Conservation (phyloP, 2,888 invertebrate species). For the Nemapogon koenigi region DNA sequence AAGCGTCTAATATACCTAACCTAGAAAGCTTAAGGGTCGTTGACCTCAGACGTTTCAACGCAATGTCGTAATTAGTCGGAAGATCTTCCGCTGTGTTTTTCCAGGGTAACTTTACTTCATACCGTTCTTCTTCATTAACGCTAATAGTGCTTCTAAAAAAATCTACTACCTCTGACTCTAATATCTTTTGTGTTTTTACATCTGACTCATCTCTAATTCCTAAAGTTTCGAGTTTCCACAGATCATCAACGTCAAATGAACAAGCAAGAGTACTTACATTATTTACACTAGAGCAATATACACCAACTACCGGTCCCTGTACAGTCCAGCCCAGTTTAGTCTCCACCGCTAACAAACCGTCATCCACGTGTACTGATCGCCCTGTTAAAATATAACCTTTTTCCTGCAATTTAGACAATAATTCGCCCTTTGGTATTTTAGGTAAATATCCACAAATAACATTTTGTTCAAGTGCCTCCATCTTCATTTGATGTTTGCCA, state of each 20-base stretch:
- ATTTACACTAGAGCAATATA: conserved; percentile 2
- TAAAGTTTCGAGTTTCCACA: conserved; percentile 1
- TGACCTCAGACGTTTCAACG: neutral
- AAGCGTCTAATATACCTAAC: neutral
- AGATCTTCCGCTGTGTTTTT: neutral
- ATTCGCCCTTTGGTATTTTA: neutral
- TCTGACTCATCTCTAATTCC: conserved; percentile 1
- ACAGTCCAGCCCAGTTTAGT: conserved; percentile 6
- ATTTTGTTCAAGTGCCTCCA: neutral
- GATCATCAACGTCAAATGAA: neutral
- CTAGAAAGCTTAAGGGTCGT: neutral
- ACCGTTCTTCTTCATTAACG: neutral
- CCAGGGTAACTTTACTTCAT: conserved; percentile 1
- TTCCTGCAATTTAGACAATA: neutral
- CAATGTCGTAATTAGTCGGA: neutral
- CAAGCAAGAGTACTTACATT: neutral
- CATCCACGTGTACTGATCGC: neutral
- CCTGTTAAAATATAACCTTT: neutral
- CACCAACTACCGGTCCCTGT: neutral
- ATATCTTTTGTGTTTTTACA: neutral
- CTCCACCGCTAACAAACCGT: neutral
- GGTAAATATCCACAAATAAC: conserved; percentile 1
- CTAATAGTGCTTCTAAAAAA: neutral
- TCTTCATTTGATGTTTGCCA: neutral
- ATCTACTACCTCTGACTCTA: neutral